A percentile compares a stretch with the other conserved stretches of the same genome.
Conservation (phyloP, 2,888 invertebrate species). For the Stenodera caucasica region DNA sequence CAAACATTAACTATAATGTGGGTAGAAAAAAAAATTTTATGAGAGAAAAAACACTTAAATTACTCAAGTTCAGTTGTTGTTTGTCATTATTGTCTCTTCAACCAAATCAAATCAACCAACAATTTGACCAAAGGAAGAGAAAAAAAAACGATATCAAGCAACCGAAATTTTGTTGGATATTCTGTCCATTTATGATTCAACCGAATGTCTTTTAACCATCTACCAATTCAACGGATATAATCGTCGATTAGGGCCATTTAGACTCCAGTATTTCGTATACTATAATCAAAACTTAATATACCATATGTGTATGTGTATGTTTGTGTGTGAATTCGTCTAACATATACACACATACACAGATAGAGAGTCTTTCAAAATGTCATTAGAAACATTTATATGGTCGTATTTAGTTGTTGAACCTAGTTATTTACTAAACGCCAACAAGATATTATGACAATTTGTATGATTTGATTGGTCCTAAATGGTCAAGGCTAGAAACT, state of each 20-base stretch:
- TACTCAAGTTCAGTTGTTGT: slow-evolving; percentile 10
- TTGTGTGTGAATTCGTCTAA: not conserved
- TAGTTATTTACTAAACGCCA: slow-evolving; percentile 36
- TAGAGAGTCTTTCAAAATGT: slow-evolving; percentile 40
- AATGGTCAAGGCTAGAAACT: slow-evolving; percentile 9
- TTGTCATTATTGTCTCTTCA: slow-evolving; percentile 5
- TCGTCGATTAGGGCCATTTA: slow-evolving; percentile 37
- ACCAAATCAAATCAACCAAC: slow-evolving; percentile 5
- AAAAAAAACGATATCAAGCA: slow-evolving; percentile 17
- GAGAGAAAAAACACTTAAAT: slow-evolving; percentile 12
- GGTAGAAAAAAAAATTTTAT: slow-evolving; percentile 17
- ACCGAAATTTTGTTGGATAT: slow-evolving; percentile 1
- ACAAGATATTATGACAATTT: slow-evolving; percentile 22
- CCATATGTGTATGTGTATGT: not conserved
- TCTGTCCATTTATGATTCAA: slow-evolving; percentile 15
- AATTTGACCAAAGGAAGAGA: not conserved
- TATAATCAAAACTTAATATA: slow-evolving; percentile 38
- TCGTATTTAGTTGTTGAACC: slow-evolving; percentile 31
- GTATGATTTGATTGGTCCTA: slow-evolving; percentile 21
- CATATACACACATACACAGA: slow-evolving; percentile 15
- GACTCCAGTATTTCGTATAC: slow-evolving; percentile 27
- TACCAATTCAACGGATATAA: slow-evolving; percentile 19
- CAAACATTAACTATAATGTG: not conserved
- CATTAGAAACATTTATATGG: slow-evolving; percentile 42
- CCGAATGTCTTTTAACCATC: slow-evolving; percentile 17